Base-by-base conservation (phyloP, 2,797 vertebrate species). In the Anableps anableps region DNA sequence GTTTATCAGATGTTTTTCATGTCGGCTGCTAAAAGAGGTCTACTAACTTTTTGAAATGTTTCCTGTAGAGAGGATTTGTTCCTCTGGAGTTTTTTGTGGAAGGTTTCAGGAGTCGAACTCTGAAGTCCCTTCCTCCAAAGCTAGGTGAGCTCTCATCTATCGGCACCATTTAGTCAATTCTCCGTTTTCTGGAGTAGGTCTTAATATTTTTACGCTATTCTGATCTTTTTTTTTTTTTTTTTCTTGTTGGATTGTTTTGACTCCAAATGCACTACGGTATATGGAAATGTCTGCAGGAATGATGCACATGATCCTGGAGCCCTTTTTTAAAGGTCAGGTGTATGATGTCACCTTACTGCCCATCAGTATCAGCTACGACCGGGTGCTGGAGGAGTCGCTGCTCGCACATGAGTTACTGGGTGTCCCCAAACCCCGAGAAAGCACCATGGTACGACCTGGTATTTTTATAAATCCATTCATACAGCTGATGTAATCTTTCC, bases 21-120 rank as follows among this genome's bases (percentile, higher is more conserved):
- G 14, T 60, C 45, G 47, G 41, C 72, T 8, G 34, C 68, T 8
- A 80, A 36, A n/a, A 60, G 5, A 29, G 29, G 6, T 0, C 1
- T 34, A 31, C 10, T 41, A 55, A 71, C 14, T 5, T 9, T 38
- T 74, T 5, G 13, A 50, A 81, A 13, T 89, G 16, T 88, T 23
- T 86, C 84, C 29, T 86, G 17, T 88, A 99, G 99, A 97, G 76
- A 89, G 97, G 97, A 85, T 95, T 95, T 85, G 98, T 98, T 84
- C 99, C 99, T 31, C 47, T 99, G 90, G 98, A 99, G 94, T 99
- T 99, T 96, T 99, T 96, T 78, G 95, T 99, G 72, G 99, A 99
- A 93, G 99, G 99, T 34, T 95, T 97, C 74, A 95, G 99, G 88
- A 99, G 98, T 92, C 97, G 98, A 60, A 97, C 98, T 0, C 93